These are phyloP conservation scores for Scaptomyza montana DNA, from an alignment of 1,140 invertebrate genomes.

Conservation along the genomic window DNA sequence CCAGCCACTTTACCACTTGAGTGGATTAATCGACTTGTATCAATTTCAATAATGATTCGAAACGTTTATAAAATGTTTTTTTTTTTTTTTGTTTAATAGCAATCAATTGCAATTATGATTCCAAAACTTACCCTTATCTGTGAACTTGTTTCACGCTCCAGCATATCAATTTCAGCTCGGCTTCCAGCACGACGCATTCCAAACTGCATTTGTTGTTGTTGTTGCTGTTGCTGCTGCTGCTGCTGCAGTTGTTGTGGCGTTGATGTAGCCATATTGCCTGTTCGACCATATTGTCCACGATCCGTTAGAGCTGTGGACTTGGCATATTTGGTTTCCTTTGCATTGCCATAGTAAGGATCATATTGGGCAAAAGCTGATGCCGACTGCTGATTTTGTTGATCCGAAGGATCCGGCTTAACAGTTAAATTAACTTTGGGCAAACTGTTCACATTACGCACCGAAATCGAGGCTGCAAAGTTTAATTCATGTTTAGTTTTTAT, in stretches of 20 bases:
- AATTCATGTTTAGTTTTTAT: slow-evolving; percentile 12
- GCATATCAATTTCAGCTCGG: slow-evolving; percentile 82
- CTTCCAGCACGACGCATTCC: slow-evolving; percentile 74
- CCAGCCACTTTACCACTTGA: background rate
- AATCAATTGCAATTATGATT: background rate
- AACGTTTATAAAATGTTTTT: too few relatives aligned
- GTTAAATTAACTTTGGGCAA: slow-evolving; percentile 79
- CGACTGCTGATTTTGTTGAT: slow-evolving; percentile 36
- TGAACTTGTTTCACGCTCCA: slow-evolving; percentile 79
- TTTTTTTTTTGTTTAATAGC: background rate
- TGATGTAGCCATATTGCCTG: slow-evolving; percentile 53
- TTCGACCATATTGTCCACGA: slow-evolving; percentile 54
- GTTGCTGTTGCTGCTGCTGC: slow-evolving; percentile 40
- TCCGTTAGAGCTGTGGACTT: slow-evolving; percentile 76
- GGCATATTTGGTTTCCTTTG: slow-evolving; percentile 76
- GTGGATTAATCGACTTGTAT: too few relatives aligned
- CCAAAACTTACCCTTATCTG: slow-evolving; percentile 79
- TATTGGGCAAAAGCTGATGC: slow-evolving; percentile 66
- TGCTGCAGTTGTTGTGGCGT: slow-evolving; percentile 62
- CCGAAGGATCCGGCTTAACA: slow-evolving; percentile 80
- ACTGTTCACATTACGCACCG: slow-evolving; percentile 81
- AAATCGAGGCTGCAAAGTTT: slow-evolving; percentile 77
- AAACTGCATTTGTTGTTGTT: slow-evolving; percentile 51
- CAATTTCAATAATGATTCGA: too few relatives aligned
- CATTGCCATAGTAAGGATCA: slow-evolving; percentile 75